phyloP scores from a whole-genome alignment of 2,113 vertebrate species.

The Macrotis lagotis region DNA sequence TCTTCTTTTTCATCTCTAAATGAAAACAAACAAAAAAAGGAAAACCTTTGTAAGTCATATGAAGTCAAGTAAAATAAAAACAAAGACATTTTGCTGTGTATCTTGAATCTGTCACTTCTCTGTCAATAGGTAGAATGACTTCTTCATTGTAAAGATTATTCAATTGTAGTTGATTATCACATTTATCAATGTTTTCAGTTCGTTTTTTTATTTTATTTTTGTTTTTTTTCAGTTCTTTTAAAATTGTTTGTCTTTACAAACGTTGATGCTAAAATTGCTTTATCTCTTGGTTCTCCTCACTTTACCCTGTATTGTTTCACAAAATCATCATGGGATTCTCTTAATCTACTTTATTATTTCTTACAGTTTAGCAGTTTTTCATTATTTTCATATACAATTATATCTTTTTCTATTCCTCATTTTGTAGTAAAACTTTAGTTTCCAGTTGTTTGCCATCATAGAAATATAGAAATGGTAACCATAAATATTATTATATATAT shows the following conservation, averaged over 20 bases:
- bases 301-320: not conserved
- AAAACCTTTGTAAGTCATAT: not conserved
- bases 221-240: not conserved
- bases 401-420: not conserved
- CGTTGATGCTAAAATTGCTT: not conserved
- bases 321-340: not conserved
- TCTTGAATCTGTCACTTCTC: not conserved
- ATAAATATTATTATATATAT: not conserved
- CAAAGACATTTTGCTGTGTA: not conserved
- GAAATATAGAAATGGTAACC: not conserved
- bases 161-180: too few species aligned
- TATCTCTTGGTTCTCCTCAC: too few species aligned
- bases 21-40: not conserved
- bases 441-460: not conserved
- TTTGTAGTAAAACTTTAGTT: not conserved
- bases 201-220: too few species aligned
- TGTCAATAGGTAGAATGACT: not conserved
- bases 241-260: not conserved
- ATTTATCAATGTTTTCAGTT: not conserved
- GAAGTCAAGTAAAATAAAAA: not conserved
- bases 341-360: not conserved
- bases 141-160: not conserved
- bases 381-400: not conserved
- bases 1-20: not conserved
- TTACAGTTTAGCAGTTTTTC: not conserved